Base-by-base conservation (phyloP, 2,113 vertebrate species). In the Mesocricetus auratus region DNA sequence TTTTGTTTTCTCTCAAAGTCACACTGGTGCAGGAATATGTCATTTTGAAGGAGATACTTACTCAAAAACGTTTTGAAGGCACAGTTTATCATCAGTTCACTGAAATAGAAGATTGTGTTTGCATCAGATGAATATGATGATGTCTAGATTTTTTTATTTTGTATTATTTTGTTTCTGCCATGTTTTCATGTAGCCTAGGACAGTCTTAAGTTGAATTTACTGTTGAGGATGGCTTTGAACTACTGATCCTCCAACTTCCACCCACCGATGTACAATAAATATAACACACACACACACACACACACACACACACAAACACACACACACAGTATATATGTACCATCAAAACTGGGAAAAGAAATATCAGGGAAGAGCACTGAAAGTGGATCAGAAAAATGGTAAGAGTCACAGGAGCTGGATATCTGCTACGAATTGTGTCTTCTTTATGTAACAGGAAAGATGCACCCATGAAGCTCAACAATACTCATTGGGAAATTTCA, bases 71-170 rank as follows among this genome's bases (percentile, higher is more conserved):
- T 62, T 94, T 89, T 77, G 26, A 8, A 75, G 22, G 45, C 15
- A n/a, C 64, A 22, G n/a, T 89, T 85, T 81, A 33, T 60, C 29
- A 69, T 45, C 9, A 90, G 77, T 86, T 94, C 95, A 21, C 66
- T 92, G 33, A 94, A 93, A 45, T 73, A 0, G 5, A 45, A 97
- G 22, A 89, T 31, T 31, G 78, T 9, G 8, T 81, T 79, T 91
- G 7, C 45, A 74, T 7, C 31, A 3, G 29, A 31, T 5, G 58
- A 47, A 87, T 24, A 24, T 19, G 31, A 31, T 68, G 29, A 33
- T 68, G 78, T 13, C 26, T 36, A 17, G 56, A 24, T 26, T 74
- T 42, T 39, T 73, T 75, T 75, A 42, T 45, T 77, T 45, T 77
- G 10, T 45, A 13, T 47, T 77, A 9, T 26, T 29, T 77, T 77